Base-by-base conservation (phyloP, 2,888 invertebrate genomes). In the Caradrina kadenii region DNA sequence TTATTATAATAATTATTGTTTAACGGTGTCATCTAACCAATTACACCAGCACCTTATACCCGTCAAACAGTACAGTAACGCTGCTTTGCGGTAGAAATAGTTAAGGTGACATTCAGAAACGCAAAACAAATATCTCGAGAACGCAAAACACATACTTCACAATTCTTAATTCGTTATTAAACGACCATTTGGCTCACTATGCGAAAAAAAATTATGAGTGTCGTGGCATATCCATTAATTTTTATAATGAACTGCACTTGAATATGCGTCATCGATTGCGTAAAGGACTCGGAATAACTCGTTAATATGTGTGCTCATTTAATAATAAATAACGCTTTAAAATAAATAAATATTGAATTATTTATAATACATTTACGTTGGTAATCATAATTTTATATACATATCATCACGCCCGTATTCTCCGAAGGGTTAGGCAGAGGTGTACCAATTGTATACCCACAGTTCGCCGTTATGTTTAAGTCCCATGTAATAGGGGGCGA, bases 241-340 rank as follows among this genome's bases (percentile, higher is more conserved):
- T 82, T 72, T 79, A 60, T 63, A 77, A 77, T 71, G 49, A 75
- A 65, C 39, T 82, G 69, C 80, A 76, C 59, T 81, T 67, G 54
- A 59, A 69, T 66, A 73, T 79, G 62, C 80, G 80, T 82, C 80
- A 84, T 58, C 17, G 58, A 11, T 73, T 70, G 66, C 73, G 76
- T 75, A 67, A 80, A 80, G 69, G 72, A 69, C 61, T 13, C n/a
- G 61, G 76, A 63, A 69, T 69, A 69, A 70, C 69, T 35, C 49
- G 48, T 68, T 62, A 73, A 71, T 71, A 72, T 31, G 61, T 53
- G n/a, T 63, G 52, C 35, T 58, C 49, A n/a, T 59, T 35, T 52
- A 63, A 59, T 60, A 53, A 48, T 49, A 21, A 31, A n/a, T 31
- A 2, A 39, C 31, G 35, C 22, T 63, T n/a, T 48, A 53, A 54